A percentile compares a stretch with the other conserved stretches of the same genome.
Conservation (phyloP, 2,113 vertebrate genomes). For the Ophthalmolycus amberensis region DNA sequence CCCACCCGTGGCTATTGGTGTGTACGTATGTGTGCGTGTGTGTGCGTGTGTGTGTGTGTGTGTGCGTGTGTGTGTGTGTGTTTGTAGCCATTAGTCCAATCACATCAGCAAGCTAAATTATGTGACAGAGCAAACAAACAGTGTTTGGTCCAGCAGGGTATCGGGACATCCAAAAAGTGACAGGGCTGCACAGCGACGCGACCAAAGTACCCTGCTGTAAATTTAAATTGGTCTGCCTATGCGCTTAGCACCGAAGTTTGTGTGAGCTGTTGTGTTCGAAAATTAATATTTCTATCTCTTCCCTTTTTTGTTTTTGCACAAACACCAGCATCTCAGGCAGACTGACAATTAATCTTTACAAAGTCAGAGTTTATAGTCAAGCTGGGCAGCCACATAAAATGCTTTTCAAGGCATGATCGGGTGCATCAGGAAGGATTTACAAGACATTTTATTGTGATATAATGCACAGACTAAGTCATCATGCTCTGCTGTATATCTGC, state of each 20-base stretch:
- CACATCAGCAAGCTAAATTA: conserved; percentile 55
- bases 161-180: conserved; percentile 31
- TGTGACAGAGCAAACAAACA: conserved; percentile 55
- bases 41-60: conserved; percentile 1
- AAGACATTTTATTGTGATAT: conserved; percentile 20
- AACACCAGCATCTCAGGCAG: neutral
- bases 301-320: conserved; percentile 15
- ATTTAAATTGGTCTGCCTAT: conserved; percentile 58
- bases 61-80: neutral
- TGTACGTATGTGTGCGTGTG: neutral
- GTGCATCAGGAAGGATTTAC: conserved; percentile 31
- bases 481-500: neutral
- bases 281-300: neutral
- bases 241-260: neutral
- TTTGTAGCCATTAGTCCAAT: conserved; percentile 42
- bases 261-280: neutral
- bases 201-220: conserved; percentile 52
- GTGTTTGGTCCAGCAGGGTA: conserved; percentile 35
- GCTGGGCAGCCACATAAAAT: conserved; percentile 30
- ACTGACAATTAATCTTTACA: conserved; percentile 23
- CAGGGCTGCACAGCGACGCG: conserved; percentile 6
- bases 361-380: conserved; percentile 21
- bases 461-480: conserved; percentile 1
- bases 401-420: conserved; percentile 17
- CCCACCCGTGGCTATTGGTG: conserved; percentile 30